Base-by-base conservation (phyloP, 2,797 vertebrate genomes). In the Phrynocephalus forsythii region DNA sequence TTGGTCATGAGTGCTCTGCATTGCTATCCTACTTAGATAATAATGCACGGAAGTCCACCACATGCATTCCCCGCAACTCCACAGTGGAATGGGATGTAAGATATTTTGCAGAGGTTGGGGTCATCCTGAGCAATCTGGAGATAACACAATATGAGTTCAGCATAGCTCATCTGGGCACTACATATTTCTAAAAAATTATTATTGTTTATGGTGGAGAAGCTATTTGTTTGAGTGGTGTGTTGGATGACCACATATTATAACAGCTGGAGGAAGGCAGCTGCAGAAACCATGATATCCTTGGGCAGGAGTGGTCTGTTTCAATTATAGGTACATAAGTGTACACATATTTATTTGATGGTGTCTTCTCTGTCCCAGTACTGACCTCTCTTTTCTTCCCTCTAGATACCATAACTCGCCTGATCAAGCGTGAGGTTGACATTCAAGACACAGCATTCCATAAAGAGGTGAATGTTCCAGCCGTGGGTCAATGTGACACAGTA, bases 391-490 rank as follows among this genome's bases (percentile, higher is more conserved):
- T 18, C 48, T 85, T 88, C 20, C 68, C 48, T 9, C 79, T 11
- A 88, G 87, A 69, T 85, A 22, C 79, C 5, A 28, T 88, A 79
- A 56, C 71, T 48, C 30, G 22, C 1, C 26, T 88, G 68, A 44
- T 85, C 48, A n/a, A 69, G 4, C 30, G 13, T 6, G 9, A 18
- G 26, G 1, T 6, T 67, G 3, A 33, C 7, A 0, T 68, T 20
- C 4, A 3, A 6, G 24, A 24, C 1, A 63, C 83, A 56, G 50
- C 38, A 7, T 13, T 68, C 3, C 50, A 56, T 67, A 82, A 76
- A 68, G 71, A 88, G 83, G 87, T 88, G 26, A 82, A 38, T 88
- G 20, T 75, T 82, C 9, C 6, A 52, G 71, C 28, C 67, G 13
- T 56, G 38, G 28, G 6, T 67, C 38, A 66, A 20, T 75, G 13